Conservation (phyloP, 2,113 vertebrate genomes). For the Sterna hirundo region DNA sequence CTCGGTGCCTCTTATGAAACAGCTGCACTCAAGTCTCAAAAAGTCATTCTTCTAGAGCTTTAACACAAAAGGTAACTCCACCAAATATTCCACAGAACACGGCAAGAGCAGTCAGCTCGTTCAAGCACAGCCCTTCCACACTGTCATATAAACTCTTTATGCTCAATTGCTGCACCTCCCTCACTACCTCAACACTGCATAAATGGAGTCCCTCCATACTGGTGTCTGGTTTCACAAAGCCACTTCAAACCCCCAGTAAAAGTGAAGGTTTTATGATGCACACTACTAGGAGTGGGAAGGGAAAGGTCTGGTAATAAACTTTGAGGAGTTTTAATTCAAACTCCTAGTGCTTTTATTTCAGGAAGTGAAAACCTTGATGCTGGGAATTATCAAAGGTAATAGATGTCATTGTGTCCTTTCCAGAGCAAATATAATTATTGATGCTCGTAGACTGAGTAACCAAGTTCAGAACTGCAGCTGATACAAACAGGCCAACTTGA, state of each 20-base stretch:
- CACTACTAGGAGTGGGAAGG: not conserved
- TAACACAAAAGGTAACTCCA: not conserved
- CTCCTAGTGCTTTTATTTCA: not conserved
- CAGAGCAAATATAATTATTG: not conserved
- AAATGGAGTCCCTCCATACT: not conserved
- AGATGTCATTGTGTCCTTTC: not conserved
- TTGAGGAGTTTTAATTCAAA: not conserved
- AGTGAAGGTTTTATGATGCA: not conserved
- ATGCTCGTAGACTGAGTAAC: not conserved
- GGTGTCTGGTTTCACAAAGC: not conserved
- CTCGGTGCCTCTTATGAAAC: not conserved
- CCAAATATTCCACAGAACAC: constrained; percentile 9
- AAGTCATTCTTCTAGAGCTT: constrained; percentile 31
- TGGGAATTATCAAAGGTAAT: not conserved
- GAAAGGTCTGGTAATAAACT: not conserved
- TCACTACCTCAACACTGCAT: not conserved
- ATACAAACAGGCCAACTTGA: not conserved
- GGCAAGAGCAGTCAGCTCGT: not conserved
- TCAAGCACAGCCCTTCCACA: not conserved
- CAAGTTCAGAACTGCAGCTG: not conserved
- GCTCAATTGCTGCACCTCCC: not conserved
- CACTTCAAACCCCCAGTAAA: not conserved
- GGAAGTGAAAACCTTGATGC: not conserved
- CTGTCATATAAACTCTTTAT: not conserved
- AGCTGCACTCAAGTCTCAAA: not conserved